Conservation (phyloP, 2,888 invertebrate species). For the Drosophila borborema region DNA sequence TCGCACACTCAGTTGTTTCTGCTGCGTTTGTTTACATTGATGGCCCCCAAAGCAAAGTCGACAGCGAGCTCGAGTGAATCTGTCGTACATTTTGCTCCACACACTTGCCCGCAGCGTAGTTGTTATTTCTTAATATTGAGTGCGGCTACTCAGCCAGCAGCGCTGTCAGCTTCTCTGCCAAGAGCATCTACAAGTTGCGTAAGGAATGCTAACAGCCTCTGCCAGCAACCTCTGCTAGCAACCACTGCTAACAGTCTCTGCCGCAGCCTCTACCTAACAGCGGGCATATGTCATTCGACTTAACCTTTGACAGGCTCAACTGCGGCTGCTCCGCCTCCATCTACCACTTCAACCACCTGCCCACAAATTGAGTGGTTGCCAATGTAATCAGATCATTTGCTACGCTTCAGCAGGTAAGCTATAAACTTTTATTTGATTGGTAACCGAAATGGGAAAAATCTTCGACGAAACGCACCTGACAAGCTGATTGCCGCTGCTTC, state of each 20-base stretch:
- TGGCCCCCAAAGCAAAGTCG: conserved; percentile 71
- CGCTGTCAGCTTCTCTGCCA: conserved; percentile 1
- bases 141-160: conserved; percentile 18
- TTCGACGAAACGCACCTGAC: conserved; percentile 31
- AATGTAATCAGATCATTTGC: conserved; percentile 62
- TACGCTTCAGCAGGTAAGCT: conserved; percentile 45
- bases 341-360: conserved; percentile 4
- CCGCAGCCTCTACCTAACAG: background rate
- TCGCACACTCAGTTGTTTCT: conserved; percentile 47
- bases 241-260: background rate
- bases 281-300: conserved; percentile 45
- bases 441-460: conserved; percentile 35
- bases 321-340: conserved; percentile 6
- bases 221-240: background rate
- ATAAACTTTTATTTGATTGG: conserved; percentile 55
- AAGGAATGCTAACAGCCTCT: background rate
- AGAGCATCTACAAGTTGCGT: background rate
- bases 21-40: conserved; percentile 73
- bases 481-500: background rate
- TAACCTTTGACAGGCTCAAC: conserved; percentile 52
- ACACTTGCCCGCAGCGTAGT: conserved; percentile 56
- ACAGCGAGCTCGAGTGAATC: conserved; percentile 24
- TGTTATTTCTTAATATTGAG: conserved; percentile 81
- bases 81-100: conserved; percentile 21
- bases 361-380: conserved; percentile 62